Evolutionary conservation across 2,797 vertebrate genomes (phyloP), one percentile per base, ranked within the genome.

Genomic region (Sebastes itinus): DNA sequence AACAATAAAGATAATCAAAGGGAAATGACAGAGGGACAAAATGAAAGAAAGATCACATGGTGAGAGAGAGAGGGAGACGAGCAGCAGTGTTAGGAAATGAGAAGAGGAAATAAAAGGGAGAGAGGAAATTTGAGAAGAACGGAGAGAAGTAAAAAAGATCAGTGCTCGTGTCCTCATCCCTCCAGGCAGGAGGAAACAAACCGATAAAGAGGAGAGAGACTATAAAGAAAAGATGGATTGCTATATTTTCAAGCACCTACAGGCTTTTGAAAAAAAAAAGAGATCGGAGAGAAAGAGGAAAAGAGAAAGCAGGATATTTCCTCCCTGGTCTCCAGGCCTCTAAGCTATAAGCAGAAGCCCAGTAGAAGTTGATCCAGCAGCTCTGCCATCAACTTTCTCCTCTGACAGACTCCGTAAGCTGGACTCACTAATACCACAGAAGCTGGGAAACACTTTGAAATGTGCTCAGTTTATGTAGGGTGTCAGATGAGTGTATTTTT

Each of bases 171-270:
- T 82, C 71, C 52, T 72, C 81, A 60, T 78, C 68, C 72, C 78
- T 80, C 35, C 76, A 70, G 87, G 67, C 65, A 27, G 63, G 72
- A 78, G 75, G 61, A 75, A 75, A 77, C 75, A 83, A 83, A 82
- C 62, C 54, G 33, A 82, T 67, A 77, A 79, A 84, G 62, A 71
- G 52, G 13, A 77, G 49, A 27, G 27, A 58, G 71, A 83, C 59
- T 75, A 79, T 88, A 80, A 84, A 81, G 72, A 63, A 77, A 88
- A 86, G 82, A 89, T 80, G 72, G 82, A 89, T 75, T 65, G 81
- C 67, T 71, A 77, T 75, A 80, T 86, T 81, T 83, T 55, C 64
- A 79, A 81, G 58, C 70, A 78, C 56, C 75, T 63, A 61, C 52
- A 61, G 85, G 77, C 78, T 72, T 83, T 33, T 27, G 58, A 4